phyloP scores from a whole-genome alignment of 1,140 invertebrate species.

The Scaptomyza montana region DNA sequence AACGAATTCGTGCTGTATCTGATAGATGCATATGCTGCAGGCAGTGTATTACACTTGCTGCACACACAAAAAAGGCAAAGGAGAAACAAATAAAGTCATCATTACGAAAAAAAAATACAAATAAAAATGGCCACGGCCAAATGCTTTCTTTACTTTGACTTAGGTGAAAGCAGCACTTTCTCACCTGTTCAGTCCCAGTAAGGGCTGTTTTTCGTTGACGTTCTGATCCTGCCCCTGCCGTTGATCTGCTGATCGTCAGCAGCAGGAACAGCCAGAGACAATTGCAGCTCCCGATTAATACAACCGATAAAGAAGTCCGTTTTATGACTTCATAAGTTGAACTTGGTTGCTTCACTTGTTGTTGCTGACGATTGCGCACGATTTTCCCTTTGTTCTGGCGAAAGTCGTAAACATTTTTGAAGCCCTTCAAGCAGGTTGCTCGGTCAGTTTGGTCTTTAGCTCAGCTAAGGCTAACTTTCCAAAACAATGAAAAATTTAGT shows the following conservation, averaged over 20 bases:
- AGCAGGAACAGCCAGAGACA: slow-evolving; percentile 30
- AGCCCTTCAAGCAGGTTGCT: slow-evolving; percentile 12
- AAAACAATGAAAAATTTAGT: slow-evolving; percentile 58
- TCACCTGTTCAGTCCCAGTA: slow-evolving; percentile 46
- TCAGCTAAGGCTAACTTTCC: slow-evolving; percentile 35
- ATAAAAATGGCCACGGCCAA: slow-evolving; percentile 54
- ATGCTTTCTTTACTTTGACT: not conserved
- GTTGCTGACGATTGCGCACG: slow-evolving; percentile 64
- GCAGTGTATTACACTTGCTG: slow-evolving; percentile 43
- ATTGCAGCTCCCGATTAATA: slow-evolving; percentile 60
- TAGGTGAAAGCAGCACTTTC: slow-evolving; percentile 44
- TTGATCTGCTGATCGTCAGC: slow-evolving; percentile 39
- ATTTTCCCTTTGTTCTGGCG: slow-evolving; percentile 73
- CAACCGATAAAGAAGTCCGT: slow-evolving; percentile 47
- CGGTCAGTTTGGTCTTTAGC: not conserved
- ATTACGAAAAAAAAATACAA: slow-evolving; percentile 14
- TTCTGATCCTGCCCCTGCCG: slow-evolving; percentile 12
- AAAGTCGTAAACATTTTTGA: slow-evolving; percentile 75
- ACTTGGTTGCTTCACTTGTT: slow-evolving; percentile 70
- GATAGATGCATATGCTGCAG: slow-evolving; percentile 59
- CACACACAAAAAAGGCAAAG: slow-evolving; percentile 39
- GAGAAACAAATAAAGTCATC: slow-evolving; percentile 71
- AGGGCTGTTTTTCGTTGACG: not conserved
- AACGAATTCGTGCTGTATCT: slow-evolving; percentile 59
- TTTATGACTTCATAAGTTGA: slow-evolving; percentile 82